Conservation (phyloP, 1,140 invertebrate genomes). For the Pygmarrhopalites habei region DNA sequence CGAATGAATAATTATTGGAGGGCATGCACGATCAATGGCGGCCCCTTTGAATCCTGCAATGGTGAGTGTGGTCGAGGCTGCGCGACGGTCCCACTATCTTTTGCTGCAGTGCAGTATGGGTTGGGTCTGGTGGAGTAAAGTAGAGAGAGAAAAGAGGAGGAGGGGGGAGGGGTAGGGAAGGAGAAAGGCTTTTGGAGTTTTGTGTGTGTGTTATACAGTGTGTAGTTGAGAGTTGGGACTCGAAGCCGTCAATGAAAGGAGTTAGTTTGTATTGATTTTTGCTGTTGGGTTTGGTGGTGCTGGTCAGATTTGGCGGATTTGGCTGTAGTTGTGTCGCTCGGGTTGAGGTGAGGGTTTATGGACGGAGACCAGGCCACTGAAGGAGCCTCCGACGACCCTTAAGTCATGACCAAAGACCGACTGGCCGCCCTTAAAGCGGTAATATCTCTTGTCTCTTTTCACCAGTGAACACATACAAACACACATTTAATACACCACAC, state of each 20-base stretch:
- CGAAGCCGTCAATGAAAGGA: slow-evolving; percentile 25
- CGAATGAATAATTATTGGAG: too few species aligned
- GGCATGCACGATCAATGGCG: too few species aligned
- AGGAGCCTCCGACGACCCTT: slow-evolving; percentile 36
- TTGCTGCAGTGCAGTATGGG: too few species aligned
- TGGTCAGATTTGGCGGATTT: slow-evolving; percentile 19
- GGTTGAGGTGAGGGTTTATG: slow-evolving; percentile 26
- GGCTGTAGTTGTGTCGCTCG: slow-evolving; percentile 8
- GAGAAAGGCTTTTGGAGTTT: slow-evolving; percentile 7
- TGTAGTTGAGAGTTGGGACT: not conserved
- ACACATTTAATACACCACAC: too few species aligned
- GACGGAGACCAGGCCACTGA: slow-evolving; percentile 27
- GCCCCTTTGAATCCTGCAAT: too few species aligned
- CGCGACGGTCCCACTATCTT: too few species aligned
- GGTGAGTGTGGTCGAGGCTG: too few species aligned
- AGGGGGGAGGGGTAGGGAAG: too few species aligned
- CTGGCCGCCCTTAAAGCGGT: slow-evolving; percentile 89
- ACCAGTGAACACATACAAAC: too few species aligned
- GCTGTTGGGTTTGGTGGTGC: slow-evolving; percentile 10
- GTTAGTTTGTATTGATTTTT: slow-evolving; percentile 33
- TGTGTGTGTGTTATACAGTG: not conserved
- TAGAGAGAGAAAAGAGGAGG: too few species aligned
- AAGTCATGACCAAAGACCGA: slow-evolving; percentile 94
- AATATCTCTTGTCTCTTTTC: slow-evolving; percentile 13
- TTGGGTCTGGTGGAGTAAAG: too few species aligned